These are phyloP conservation scores for Coelopa pilipes DNA, from an alignment of 2,888 invertebrate species.

Conservation along the genomic window DNA sequence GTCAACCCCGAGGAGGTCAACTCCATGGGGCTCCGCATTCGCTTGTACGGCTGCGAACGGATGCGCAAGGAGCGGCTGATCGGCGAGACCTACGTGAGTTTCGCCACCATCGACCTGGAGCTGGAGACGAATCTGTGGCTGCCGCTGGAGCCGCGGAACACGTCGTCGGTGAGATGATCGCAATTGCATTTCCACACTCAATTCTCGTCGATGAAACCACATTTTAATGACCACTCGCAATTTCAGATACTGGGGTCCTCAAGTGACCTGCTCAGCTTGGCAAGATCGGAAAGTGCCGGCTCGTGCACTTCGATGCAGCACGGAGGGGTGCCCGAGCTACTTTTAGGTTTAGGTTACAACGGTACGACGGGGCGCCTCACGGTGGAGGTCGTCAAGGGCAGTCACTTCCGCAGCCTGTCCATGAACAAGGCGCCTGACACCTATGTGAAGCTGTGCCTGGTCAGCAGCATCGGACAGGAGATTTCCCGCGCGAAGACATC, in stretches of 20 bases:
- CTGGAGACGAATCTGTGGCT: conserved; percentile 92
- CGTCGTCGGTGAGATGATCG: conserved; percentile 67
- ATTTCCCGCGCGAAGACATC: conserved; percentile 94
- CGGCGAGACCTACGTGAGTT: conserved; percentile 90
- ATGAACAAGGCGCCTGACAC: conserved; percentile 89
- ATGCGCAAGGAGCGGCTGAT: conserved; percentile 92
- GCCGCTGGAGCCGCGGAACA: conserved; percentile 79
- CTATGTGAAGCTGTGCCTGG: conserved; percentile 90
- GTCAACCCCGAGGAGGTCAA: conserved; percentile 95
- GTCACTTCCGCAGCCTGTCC: conserved; percentile 78
- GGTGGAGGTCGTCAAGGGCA: conserved; percentile 82
- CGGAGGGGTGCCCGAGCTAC: conserved; percentile 90
- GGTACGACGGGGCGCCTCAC: conserved; percentile 93
- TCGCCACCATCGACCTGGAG: conserved; percentile 89
- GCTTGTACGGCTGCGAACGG: conserved; percentile 91
- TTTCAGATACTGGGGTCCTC: conserved; percentile 68
- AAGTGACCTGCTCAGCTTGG: conserved; percentile 80
- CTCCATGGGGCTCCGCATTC: conserved; percentile 88
- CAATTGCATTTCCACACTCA: not conserved
- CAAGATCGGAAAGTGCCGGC: conserved; percentile 92
- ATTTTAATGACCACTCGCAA: not conserved
- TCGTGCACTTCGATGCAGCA: conserved; percentile 92
- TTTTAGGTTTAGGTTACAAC: conserved; percentile 90
- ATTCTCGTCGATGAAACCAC: not conserved
- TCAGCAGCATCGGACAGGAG: conserved; percentile 93